Conservation (phyloP, 1,140 invertebrate species). For the Caenorhabditis inopinata region DNA sequence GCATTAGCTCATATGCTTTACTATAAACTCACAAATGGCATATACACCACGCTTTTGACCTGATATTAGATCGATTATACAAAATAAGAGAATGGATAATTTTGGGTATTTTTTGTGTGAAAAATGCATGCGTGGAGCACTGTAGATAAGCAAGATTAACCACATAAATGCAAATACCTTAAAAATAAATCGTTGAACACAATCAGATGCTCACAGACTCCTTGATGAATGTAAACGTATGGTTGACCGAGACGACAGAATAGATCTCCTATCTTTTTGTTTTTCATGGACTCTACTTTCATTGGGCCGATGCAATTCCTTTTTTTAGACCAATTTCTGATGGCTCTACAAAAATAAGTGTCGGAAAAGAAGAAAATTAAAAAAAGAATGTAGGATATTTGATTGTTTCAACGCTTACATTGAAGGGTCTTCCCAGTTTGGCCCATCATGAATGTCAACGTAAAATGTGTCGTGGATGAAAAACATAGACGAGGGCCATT, state of each 20-base stretch:
- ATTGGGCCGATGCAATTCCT: not conserved
- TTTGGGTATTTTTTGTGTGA: too few species aligned
- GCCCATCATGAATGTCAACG: not conserved
- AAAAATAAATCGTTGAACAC: slow-evolving; percentile 34
- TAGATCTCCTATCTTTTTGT: not conserved
- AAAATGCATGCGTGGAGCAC: too few species aligned
- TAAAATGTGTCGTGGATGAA: slow-evolving; percentile 43
- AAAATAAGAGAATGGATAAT: too few species aligned
- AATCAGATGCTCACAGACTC: slow-evolving; percentile 35
- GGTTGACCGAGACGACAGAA: slow-evolving; percentile 33
- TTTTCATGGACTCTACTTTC: not conserved
- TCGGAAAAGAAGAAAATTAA: not conserved
- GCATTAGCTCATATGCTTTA: too few species aligned
- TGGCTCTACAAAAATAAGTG: not conserved
- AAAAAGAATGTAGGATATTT: too few species aligned
- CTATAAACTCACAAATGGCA: too few species aligned
- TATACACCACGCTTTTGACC: too few species aligned
- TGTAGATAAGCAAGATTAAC: too few species aligned
- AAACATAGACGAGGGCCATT: slow-evolving; percentile 34
- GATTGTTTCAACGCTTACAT: not conserved
- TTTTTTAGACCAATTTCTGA: slow-evolving; percentile 10
- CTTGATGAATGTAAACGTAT: slow-evolving; percentile 40
- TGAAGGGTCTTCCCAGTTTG: not conserved
- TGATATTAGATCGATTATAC: too few species aligned
- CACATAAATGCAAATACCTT: too few species aligned